A percentile compares a stretch with the other conserved stretches of the same genome.
These are phyloP conservation scores for Toxonevra muliebris DNA, from an alignment of 2,888 invertebrate genomes.

Conservation along the genomic window DNA sequence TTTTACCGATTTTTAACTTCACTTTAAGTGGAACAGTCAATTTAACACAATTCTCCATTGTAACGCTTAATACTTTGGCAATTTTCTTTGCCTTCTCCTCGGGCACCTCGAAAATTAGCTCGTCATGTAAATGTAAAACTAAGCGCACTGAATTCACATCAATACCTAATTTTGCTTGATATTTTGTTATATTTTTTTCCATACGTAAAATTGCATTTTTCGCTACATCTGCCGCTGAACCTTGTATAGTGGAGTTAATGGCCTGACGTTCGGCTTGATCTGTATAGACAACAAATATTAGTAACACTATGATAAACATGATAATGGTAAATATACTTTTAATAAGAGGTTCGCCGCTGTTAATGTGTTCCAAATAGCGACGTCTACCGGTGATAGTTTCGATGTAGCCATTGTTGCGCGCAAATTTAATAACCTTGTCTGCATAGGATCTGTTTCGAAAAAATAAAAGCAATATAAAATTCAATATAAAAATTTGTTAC, in stretches of 20 bases:
- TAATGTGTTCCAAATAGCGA: slow-evolving; percentile 80
- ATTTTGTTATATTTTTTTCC: slow-evolving; percentile 69
- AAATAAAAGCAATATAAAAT: background rate
- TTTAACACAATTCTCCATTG: slow-evolving; percentile 82
- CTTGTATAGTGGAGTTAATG: slow-evolving; percentile 94
- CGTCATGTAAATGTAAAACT: slow-evolving; percentile 94
- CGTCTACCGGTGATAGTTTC: slow-evolving; percentile 83
- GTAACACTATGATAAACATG: background rate
- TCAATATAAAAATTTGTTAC: too few species aligned
- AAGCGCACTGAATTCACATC: slow-evolving; percentile 68
- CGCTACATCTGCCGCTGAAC: slow-evolving; percentile 95
- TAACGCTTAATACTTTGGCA: slow-evolving; percentile 72
- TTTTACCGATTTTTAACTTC: slow-evolving; percentile 81
- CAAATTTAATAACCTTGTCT: slow-evolving; percentile 69
- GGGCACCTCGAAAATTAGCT: slow-evolving; percentile 90
- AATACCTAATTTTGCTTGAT: slow-evolving; percentile 57
- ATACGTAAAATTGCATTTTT: slow-evolving; percentile 89
- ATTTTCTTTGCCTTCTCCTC: slow-evolving; percentile 69
- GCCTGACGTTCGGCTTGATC: slow-evolving; percentile 95
- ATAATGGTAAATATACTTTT: slow-evolving; percentile 68
- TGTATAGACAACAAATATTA: slow-evolving; percentile 53
- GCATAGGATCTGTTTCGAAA: slow-evolving; percentile 53
- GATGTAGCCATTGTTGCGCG: slow-evolving; percentile 78
- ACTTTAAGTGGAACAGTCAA: slow-evolving; percentile 86
- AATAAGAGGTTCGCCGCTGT: slow-evolving; percentile 69